Evolutionary conservation across 2,113 vertebrate genomes (phyloP).

Genomic region (Leptobrachium leishanense): DNA sequence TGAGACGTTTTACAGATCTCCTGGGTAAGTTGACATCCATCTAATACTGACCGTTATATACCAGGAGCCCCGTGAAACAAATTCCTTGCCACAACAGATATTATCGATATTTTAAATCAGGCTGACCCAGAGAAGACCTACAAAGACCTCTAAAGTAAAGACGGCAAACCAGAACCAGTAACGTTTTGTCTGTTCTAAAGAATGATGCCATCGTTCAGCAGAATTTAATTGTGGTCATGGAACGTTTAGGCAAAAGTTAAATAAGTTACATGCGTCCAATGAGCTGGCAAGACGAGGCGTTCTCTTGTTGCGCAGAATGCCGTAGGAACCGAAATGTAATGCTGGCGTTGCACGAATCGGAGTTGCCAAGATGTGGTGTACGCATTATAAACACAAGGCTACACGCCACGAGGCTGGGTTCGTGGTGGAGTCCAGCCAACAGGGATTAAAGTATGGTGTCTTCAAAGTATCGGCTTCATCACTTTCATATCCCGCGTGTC

Average conservation of each 20-base stretch:
- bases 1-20: too few species aligned
- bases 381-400: neutral
- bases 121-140: neutral
- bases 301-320: neutral
- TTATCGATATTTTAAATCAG: too few species aligned
- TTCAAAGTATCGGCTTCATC: neutral
- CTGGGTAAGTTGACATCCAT: too few species aligned
- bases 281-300: constrained; percentile 4
- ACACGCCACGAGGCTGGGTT: neutral
- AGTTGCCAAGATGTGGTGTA: neutral
- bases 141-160: constrained; percentile 9
- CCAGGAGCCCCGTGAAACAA: too few species aligned
- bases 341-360: constrained; percentile 4
- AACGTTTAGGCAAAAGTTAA: constrained; percentile 23
- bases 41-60: too few species aligned
- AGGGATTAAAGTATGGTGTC: neutral
- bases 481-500: neutral
- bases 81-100: too few species aligned
- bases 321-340: neutral
- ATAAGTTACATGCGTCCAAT: constrained; percentile 25
- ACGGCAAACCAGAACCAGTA: constrained; percentile 9
- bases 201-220: constrained; percentile 21
- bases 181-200: neutral
- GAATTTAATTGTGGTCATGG: constrained; percentile 37
- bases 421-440: neutral